phyloP scores from a whole-genome alignment of 2,888 invertebrate species.

The Cantharis nigra region DNA sequence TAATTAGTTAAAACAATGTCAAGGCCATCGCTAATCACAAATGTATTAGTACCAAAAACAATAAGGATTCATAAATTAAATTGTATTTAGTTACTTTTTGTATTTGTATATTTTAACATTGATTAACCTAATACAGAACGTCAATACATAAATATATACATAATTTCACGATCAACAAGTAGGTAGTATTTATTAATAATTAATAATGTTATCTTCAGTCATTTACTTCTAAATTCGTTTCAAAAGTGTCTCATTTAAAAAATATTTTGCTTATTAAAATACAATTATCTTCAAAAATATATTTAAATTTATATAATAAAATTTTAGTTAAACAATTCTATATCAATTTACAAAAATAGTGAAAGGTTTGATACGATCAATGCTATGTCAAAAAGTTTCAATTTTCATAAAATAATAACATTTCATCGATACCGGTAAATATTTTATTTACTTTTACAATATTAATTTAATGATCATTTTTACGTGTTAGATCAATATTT shows the following conservation, averaged over 20 bases:
- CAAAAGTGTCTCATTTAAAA: neutral
- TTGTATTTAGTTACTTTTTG: neutral
- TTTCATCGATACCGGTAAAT: neutral
- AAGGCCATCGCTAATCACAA: neutral
- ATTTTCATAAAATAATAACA: neutral
- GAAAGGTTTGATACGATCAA: neutral
- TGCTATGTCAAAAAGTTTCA: neutral
- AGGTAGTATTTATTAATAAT: constrained; percentile 5
- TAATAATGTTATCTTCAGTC: constrained; percentile 19
- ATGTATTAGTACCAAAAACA: neutral
- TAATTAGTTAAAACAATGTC: neutral
- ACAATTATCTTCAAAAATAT: neutral
- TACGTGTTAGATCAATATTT: neutral
- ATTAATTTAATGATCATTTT: neutral
- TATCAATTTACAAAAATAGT: neutral
- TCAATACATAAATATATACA: constrained; percentile 29
- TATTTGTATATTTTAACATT: constrained; percentile 16
- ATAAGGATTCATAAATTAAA: neutral
- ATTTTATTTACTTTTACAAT: neutral
- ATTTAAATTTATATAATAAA: neutral
- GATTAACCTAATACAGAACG: constrained; percentile 21
- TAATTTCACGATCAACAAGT: constrained; percentile 21
- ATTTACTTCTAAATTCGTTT: constrained; percentile 12
- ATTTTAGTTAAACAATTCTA: neutral
- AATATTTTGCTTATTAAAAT: neutral